Percentiles rank a stretch among this genome's conserved stretches.
phyloP scores from a whole-genome alignment of 1,140 invertebrate species.

The Lasioglossum baleicum region DNA sequence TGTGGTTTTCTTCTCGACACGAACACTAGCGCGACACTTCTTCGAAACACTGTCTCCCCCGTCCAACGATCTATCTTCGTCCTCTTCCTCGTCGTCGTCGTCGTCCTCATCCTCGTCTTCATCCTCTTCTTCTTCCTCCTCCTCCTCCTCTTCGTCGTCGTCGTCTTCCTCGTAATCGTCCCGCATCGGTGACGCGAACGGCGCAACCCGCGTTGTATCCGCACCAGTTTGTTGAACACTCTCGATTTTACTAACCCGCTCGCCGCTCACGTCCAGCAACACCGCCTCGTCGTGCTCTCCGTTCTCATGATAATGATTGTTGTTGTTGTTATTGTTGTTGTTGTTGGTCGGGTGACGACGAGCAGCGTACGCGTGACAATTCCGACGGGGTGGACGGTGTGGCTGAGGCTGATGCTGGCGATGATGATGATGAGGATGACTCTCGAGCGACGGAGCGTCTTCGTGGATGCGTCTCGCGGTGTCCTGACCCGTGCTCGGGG shows the following conservation, averaged over 20 bases:
- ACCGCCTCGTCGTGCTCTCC: neutral
- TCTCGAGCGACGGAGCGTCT: conserved; percentile 20
- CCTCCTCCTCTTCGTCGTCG: neutral
- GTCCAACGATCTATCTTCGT: conserved; percentile 39
- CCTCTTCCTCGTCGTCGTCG: conserved; percentile 35
- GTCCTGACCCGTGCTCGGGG: conserved; percentile 35
- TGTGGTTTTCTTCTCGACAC: conserved; percentile 20
- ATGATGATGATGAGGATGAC: conserved; percentile 30
- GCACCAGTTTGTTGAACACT: conserved; percentile 9
- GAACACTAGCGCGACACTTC: conserved; percentile 24
- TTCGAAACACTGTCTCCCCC: conserved; percentile 25
- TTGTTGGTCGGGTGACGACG: conserved; percentile 14
- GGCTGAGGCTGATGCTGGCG: conserved; percentile 41
- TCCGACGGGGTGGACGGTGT: conserved; percentile 31
- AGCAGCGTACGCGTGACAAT: conserved; percentile 7
- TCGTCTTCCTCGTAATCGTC: conserved; percentile 46
- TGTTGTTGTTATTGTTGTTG: conserved; percentile 1
- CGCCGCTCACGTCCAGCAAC: neutral
- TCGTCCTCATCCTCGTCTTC: conserved; percentile 8
- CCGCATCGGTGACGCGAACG: neutral
- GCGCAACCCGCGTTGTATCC: neutral
- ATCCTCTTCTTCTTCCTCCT: conserved; percentile 12
- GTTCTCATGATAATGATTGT: neutral
- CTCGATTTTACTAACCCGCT: conserved; percentile 33
- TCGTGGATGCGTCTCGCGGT: conserved; percentile 38